Evolutionary conservation across 2,113 vertebrate genomes (phyloP).

Genomic region (Gopherus flavomarginatus): DNA sequence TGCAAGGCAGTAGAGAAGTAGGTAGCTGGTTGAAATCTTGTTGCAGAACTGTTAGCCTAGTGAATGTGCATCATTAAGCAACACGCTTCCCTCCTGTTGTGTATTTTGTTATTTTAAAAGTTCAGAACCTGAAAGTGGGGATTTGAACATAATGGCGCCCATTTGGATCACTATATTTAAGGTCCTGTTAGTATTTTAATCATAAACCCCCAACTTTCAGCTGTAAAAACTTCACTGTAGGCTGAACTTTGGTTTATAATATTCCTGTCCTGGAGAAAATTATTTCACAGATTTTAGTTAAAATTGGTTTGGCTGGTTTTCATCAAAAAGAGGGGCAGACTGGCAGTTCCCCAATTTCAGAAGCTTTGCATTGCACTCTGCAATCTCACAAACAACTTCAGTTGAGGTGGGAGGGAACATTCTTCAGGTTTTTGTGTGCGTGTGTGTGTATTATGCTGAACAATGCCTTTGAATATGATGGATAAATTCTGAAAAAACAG

Average conservation of each 20-base stretch:
- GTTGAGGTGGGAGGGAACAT: not conserved
- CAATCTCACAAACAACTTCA: not conserved
- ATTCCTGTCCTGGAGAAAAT: not conserved
- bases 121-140: not conserved
- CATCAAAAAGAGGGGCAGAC: not conserved
- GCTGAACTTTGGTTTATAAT: not conserved
- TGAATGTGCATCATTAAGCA: not conserved
- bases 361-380: not conserved
- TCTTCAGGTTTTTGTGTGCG: not conserved
- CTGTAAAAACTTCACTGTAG: not conserved
- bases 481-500: not conserved
- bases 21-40: not conserved
- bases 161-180: not conserved
- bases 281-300: not conserved
- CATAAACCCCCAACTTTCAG: not conserved
- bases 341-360: not conserved
- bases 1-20: conserved; percentile 2
- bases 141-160: conserved; percentile 2
- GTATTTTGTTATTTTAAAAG: conserved; percentile 29
- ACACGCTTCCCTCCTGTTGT: not conserved
- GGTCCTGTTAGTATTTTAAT: not conserved
- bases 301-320: not conserved
- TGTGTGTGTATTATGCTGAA: not conserved
- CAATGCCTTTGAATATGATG: not conserved
- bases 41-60: conserved; percentile 5